phyloP scores from a whole-genome alignment of 2,113 vertebrate genomes.

The Butorides virescens region DNA sequence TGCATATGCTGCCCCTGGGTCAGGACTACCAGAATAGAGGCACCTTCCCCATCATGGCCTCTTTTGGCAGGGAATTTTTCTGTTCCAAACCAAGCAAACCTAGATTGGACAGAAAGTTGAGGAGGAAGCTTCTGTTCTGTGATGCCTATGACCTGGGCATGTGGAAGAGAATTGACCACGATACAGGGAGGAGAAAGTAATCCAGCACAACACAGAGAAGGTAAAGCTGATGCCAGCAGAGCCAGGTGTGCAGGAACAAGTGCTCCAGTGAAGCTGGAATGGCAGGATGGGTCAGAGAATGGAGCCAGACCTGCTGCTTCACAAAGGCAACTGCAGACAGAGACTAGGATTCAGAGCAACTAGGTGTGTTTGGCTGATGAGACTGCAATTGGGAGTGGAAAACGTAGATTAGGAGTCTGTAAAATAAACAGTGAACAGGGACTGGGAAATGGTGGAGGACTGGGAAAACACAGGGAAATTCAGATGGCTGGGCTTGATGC shows the following conservation, averaged over 20 bases:
- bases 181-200: not conserved
- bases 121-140: not conserved
- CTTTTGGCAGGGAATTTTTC: not conserved
- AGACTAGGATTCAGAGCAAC: not conserved
- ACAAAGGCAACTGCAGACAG: not conserved
- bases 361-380: not conserved
- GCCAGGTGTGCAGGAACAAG: not conserved
- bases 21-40: not conserved
- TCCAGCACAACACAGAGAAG: not conserved
- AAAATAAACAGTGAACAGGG: not conserved
- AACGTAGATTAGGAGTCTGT: not conserved
- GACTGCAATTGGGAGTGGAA: not conserved
- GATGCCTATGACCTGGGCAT: not conserved
- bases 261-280: not conserved
- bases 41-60: not conserved
- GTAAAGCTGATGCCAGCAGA: not conserved
- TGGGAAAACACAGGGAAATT: not conserved
- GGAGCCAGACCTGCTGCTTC: not conserved
- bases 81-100: not conserved
- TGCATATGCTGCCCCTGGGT: accelerated
- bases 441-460: not conserved
- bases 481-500: not conserved
- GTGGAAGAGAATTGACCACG: not conserved
- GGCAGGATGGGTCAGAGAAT: not conserved
- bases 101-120: not conserved